Conservation (phyloP, 2,797 vertebrate species). For the Artibeus jamaicensis region DNA sequence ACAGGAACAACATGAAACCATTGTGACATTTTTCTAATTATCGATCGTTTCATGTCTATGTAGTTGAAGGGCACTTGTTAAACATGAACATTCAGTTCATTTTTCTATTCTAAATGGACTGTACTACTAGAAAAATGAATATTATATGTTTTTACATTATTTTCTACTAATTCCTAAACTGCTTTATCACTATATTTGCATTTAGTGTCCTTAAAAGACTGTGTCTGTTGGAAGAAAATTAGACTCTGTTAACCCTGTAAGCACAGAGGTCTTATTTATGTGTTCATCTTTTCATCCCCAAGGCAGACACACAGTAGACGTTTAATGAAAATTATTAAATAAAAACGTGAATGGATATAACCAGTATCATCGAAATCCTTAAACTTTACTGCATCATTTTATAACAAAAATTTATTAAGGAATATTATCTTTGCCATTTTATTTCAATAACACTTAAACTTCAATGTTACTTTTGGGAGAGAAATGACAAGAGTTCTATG, state of each 20-base stretch:
- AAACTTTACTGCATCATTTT: not conserved
- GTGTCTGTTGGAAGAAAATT: not conserved
- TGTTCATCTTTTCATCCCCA: not conserved
- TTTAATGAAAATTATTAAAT: not conserved
- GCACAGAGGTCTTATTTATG: not conserved
- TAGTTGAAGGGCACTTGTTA: conserved; percentile 43
- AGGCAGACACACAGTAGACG: not conserved
- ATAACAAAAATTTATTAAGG: not conserved
- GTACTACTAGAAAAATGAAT: not conserved
- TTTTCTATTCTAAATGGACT: not conserved
- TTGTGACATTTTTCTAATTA: conserved; percentile 55
- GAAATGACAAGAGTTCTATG: not conserved
- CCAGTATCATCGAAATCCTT: not conserved
- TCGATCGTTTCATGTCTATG: not conserved
- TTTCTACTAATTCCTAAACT: not conserved
- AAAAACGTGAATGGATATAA: not conserved
- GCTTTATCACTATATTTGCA: not conserved
- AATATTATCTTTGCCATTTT: not conserved
- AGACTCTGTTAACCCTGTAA: not conserved
- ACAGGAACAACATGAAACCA: not conserved
- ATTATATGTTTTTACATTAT: not conserved
- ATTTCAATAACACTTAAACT: not conserved
- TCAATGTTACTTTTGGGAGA: not conserved
- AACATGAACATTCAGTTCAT: not conserved
- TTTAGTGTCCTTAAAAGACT: not conserved